Percentiles rank a stretch among this genome's conserved stretches.
Evolutionary conservation across 2,113 vertebrate genomes (phyloP).

Genomic region (Channa argus): DNA sequence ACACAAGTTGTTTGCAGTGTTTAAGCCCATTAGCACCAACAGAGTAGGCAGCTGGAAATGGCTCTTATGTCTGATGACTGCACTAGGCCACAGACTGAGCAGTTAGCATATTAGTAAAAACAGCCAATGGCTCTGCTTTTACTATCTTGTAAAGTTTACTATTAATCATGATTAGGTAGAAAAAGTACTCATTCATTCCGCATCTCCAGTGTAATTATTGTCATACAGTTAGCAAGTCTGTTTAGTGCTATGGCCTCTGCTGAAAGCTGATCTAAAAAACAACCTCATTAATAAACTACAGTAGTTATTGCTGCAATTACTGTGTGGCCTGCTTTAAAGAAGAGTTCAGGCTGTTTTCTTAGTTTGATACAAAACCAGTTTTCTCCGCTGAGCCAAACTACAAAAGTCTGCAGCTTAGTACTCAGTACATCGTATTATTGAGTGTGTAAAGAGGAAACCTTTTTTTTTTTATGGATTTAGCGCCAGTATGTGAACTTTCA

Average conservation of each 20-base stretch:
- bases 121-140: background rate
- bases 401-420: too few species aligned
- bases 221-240: background rate
- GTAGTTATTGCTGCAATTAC: background rate
- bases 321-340: background rate
- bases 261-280: background rate
- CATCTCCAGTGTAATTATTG: background rate
- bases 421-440: too few species aligned
- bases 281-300: background rate
- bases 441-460: too few species aligned
- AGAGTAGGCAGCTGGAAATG: too few species aligned
- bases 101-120: too few species aligned
- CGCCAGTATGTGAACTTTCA: background rate
- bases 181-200: background rate
- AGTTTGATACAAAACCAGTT: too few species aligned
- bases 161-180: background rate
- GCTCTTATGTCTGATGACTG: background rate
- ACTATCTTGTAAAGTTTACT: background rate
- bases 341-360: background rate
- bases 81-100: background rate
- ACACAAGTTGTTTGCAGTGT: too few species aligned
- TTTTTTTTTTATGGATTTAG: background rate
- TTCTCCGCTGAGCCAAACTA: too few species aligned
- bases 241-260: background rate
- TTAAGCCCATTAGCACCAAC: background rate